Evolutionary conservation across 2,797 vertebrate genomes (phyloP).

Genomic region (Enteromius paludinosus): DNA sequence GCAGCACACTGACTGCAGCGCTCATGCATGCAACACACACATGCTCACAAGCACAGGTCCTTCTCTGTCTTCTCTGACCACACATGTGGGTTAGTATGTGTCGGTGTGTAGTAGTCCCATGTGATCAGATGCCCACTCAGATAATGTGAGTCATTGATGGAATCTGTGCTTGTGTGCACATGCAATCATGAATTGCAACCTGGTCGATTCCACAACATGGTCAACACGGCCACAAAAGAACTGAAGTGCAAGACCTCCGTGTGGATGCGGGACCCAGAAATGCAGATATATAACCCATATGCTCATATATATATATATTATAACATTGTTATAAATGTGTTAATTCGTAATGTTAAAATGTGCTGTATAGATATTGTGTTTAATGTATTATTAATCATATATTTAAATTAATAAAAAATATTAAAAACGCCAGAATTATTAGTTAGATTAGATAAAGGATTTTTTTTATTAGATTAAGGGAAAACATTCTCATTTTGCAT

Average conservation of each 20-base stretch:
- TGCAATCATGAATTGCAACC: constrained; percentile 44
- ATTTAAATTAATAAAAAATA: background rate
- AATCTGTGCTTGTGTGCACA: constrained; percentile 56
- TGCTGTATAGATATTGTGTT: background rate
- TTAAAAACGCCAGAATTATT: background rate
- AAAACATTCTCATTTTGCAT: background rate
- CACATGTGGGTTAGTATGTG: constrained; percentile 27
- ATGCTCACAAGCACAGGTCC: constrained; percentile 53
- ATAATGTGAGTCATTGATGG: constrained; percentile 43
- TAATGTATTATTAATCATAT: background rate
- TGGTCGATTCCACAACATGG: constrained; percentile 25
- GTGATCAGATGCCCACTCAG: constrained; percentile 19
- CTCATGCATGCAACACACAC: constrained; percentile 62
- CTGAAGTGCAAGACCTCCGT: background rate
- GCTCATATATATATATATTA: background rate
- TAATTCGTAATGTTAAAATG: background rate
- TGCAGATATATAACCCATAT: background rate
- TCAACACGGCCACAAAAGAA: background rate
- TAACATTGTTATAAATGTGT: background rate
- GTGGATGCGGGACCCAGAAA: constrained; percentile 23
- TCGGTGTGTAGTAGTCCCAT: constrained; percentile 16
- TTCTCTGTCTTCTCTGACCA: background rate
- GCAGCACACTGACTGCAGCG: constrained; percentile 69
- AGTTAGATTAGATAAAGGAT: background rate
- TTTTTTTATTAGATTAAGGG: background rate